These are phyloP conservation scores for Xestia ashworthii DNA, from an alignment of 2,888 invertebrate species.

Conservation along the genomic window DNA sequence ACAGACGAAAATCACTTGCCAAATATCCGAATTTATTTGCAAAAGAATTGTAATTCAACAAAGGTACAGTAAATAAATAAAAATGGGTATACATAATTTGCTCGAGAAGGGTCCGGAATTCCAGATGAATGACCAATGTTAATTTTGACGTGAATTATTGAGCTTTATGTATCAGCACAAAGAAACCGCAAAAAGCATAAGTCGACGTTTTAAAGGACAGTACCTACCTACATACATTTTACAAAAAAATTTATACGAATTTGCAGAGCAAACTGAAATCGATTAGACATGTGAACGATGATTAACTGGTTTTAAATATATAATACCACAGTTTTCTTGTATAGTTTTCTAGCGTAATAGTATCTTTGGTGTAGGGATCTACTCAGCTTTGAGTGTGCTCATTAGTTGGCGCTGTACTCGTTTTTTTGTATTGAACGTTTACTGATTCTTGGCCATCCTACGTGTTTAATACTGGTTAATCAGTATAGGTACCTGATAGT, in stretches of 20 bases:
- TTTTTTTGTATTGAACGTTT: neutral
- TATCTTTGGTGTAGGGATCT: neutral
- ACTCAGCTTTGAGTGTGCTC: neutral
- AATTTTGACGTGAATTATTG: slow-evolving; percentile 31
- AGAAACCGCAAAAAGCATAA: neutral
- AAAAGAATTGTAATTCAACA: slow-evolving; percentile 46
- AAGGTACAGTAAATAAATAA: slow-evolving; percentile 47
- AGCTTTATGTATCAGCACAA: slow-evolving; percentile 17
- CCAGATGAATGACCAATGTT: slow-evolving; percentile 24
- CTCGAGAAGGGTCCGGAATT: slow-evolving; percentile 29
- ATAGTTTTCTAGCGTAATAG: too few relatives aligned
- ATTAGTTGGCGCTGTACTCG: neutral
- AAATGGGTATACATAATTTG: slow-evolving; percentile 41
- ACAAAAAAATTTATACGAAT: neutral
- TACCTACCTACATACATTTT: neutral
- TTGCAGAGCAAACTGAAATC: too few relatives aligned
- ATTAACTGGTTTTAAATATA: too few relatives aligned
- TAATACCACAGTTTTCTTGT: too few relatives aligned
- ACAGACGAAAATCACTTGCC: slow-evolving; percentile 53
- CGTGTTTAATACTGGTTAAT: neutral
- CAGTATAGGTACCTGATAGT: neutral
- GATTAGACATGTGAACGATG: too few relatives aligned
- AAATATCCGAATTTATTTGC: slow-evolving; percentile 59
- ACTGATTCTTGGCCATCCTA: neutral
- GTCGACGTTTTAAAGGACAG: neutral